phyloP scores from a whole-genome alignment of 2,797 vertebrate genomes.

The Dipus sagitta region DNA sequence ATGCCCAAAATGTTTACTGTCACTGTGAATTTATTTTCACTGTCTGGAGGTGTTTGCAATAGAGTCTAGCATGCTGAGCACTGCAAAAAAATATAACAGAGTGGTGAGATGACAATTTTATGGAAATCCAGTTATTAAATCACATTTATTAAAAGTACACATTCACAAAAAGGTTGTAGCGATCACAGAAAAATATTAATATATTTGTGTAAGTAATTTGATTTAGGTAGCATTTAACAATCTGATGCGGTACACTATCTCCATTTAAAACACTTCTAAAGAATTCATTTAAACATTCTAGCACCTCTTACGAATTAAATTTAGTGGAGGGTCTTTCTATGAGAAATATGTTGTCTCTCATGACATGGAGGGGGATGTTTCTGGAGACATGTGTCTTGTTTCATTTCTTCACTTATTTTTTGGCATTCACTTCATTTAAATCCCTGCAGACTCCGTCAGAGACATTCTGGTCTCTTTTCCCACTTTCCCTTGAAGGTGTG shows the following conservation, averaged over 20 bases:
- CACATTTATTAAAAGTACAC: conserved; percentile 53
- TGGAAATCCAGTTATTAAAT: conserved; percentile 55
- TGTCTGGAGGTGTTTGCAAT: conserved; percentile 49
- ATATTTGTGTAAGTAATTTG: conserved; percentile 30
- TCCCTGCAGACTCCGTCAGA: conserved; percentile 26
- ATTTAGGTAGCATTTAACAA: conserved; percentile 33
- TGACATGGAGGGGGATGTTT: neutral
- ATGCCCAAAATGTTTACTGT: conserved; percentile 65
- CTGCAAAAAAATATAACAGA: conserved; percentile 53
- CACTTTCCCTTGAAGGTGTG: neutral
- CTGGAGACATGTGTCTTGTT: neutral
- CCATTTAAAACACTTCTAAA: conserved; percentile 38
- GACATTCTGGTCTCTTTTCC: neutral
- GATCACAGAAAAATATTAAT: conserved; percentile 55
- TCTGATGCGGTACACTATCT: neutral
- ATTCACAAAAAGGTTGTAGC: conserved; percentile 40
- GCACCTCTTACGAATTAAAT: neutral
- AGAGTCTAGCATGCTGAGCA: neutral
- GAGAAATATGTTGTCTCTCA: conserved; percentile 13
- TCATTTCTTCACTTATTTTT: conserved; percentile 7
- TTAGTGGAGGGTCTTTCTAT: conserved; percentile 17
- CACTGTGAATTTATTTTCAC: conserved; percentile 63
- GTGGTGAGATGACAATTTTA: conserved; percentile 53
- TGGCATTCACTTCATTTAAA: conserved; percentile 6
- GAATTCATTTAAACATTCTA: conserved; percentile 18